A percentile compares a stretch with the other conserved stretches of the same genome.
Evolutionary conservation across 1,140 invertebrate species (phyloP).

Genomic region (Cotesia vestalis): DNA sequence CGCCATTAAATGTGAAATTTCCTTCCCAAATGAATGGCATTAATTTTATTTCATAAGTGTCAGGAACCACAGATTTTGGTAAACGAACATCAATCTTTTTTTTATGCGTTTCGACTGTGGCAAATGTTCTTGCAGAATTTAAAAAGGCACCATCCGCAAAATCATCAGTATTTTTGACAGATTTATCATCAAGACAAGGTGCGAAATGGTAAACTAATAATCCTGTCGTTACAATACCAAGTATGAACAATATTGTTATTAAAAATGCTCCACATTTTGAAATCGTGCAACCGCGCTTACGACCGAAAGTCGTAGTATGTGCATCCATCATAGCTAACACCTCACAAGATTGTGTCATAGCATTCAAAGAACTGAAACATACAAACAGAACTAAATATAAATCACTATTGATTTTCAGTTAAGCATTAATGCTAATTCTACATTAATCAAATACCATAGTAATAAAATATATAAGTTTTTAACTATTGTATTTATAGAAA

Average conservation of each 20-base stretch:
- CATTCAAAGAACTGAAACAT: conserved; percentile 44
- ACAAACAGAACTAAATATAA: conserved; percentile 23
- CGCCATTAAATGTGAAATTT: conserved; percentile 81
- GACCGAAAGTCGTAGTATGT: conserved; percentile 59
- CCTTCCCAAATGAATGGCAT: conserved; percentile 76
- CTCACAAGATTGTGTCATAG: conserved; percentile 60
- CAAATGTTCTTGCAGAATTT: conserved; percentile 57
- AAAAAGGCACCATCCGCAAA: conserved; percentile 54
- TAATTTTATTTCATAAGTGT: conserved; percentile 75
- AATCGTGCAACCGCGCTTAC: conserved; percentile 61
- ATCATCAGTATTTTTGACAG: conserved; percentile 44
- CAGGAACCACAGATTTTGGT: conserved; percentile 72
- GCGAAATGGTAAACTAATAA: conserved; percentile 77
- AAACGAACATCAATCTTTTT: conserved; percentile 72
- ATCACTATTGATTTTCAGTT: neutral
- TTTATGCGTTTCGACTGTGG: conserved; percentile 51
- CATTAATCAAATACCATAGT: neutral
- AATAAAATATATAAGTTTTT: no score
- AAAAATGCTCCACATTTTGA: conserved; percentile 64
- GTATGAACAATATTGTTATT: conserved; percentile 64
- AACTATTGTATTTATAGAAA: no score
- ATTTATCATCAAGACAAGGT: conserved; percentile 65
- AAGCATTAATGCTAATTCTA: neutral
- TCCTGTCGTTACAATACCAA: conserved; percentile 70
- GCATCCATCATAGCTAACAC: conserved; percentile 61